Conservation (phyloP, 2,797 vertebrate genomes). For the Manis pentadactyla region DNA sequence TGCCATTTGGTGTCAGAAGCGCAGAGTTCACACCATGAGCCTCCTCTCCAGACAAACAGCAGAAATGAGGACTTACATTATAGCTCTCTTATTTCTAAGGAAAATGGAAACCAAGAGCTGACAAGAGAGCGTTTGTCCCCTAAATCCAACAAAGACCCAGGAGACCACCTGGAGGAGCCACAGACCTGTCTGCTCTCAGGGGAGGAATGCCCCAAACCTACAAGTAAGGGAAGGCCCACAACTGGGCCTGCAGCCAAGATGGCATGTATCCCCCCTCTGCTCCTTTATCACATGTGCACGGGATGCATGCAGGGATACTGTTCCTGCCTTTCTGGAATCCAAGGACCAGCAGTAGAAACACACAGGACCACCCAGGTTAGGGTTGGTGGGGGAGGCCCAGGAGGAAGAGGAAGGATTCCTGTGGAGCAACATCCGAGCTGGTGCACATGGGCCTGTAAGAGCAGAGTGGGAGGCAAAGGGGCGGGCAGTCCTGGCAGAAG, state of each 20-base stretch:
- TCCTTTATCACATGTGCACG: accelerated
- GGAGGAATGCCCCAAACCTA: background rate
- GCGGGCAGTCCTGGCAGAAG: background rate
- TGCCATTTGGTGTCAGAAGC: background rate
- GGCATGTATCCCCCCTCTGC: too few relatives aligned
- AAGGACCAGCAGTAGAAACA: background rate
- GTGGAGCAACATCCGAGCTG: background rate
- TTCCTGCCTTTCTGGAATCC: background rate
- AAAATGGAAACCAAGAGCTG: background rate
- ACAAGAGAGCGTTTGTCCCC: background rate
- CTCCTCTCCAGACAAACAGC: background rate
- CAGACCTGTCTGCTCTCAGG: background rate
- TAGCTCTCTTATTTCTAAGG: background rate
- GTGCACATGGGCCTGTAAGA: accelerated
- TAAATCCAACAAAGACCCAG: background rate
- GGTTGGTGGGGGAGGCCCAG: too few relatives aligned
- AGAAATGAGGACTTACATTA: background rate
- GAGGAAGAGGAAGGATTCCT: background rate
- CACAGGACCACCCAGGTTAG: background rate
- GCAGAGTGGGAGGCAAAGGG: accelerated
- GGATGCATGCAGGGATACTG: background rate
- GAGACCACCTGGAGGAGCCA: background rate
- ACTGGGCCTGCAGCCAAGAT: background rate
- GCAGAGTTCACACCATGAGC: background rate
- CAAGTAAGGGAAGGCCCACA: background rate